These are phyloP conservation scores for Agonopterix heracliana DNA, from an alignment of 2,888 invertebrate species.

Conservation along the genomic window DNA sequence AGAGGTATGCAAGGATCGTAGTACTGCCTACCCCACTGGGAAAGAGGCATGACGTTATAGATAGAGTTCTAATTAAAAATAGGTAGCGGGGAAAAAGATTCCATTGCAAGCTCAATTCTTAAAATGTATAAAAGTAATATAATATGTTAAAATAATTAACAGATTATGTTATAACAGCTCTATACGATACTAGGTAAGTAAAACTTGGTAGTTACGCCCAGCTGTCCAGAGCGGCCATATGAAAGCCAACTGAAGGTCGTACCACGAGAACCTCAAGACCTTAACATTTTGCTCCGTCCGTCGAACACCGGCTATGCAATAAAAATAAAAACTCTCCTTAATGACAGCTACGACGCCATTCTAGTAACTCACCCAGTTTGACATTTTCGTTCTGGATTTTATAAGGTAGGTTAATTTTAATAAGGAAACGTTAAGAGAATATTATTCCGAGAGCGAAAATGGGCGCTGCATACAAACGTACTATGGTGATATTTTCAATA, in stretches of 20 bases:
- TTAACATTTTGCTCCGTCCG: constrained; percentile 54
- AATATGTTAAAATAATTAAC: too few relatives aligned
- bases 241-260: constrained; percentile 59
- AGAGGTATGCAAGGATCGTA: too few relatives aligned
- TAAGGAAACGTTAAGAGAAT: not conserved
- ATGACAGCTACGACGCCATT: constrained; percentile 13
- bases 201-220: constrained; percentile 34
- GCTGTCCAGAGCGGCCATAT: constrained; percentile 30
- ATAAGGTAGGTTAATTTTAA: not conserved
- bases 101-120: too few relatives aligned
- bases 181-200: constrained; percentile 13
- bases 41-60: too few relatives aligned
- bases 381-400: constrained; percentile 3
- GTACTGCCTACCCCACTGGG: too few relatives aligned
- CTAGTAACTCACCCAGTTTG: constrained; percentile 1
- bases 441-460: too few relatives aligned
- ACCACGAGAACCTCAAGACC: constrained; percentile 27
- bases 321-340: constrained; percentile 36
- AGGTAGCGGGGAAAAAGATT: too few relatives aligned
- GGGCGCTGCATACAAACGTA: too few relatives aligned
- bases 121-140: too few relatives aligned
- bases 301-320: constrained; percentile 26
- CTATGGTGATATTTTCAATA: too few relatives aligned
- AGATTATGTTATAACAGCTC: constrained; percentile 32
- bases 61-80: too few relatives aligned